Evolutionary conservation across 2,113 vertebrate genomes (phyloP), one percentile per base, ranked within the genome.

Genomic region (Columba livia): DNA sequence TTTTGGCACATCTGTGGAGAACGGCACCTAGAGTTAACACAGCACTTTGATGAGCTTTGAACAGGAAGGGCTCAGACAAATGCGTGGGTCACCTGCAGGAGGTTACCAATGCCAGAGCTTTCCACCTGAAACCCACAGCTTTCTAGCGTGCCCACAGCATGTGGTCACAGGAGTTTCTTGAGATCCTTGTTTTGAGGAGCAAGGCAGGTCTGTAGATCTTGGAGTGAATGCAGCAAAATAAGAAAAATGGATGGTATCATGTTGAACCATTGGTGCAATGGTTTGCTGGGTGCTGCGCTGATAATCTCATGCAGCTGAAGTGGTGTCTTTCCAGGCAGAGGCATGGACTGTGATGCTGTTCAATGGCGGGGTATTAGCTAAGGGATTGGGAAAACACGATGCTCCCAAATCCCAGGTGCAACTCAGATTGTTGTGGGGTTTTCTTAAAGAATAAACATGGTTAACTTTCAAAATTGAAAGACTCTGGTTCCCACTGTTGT

Each of bases 101-200:
- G 14, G 20, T 31, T 47, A 53, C 38, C 65, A 56, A 5, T 0
- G 2, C 20, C 67, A 84, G 40, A 78, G 15, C 13, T 79, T 91
- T 81, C 42, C 15, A 1, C 13, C n/a, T 53, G 42, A 60, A 88
- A 10, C 38, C 23, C 10, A 2, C 18, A 66, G 53, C 42, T 71
- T 85, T 71, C 36, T 40, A 62, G 12, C 0, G 0, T 50, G 29
- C 9, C 12, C 28, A 47, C 10, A 32, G 21, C 32, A 11, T 8
- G 8, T 38, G 15, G 47, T 48, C 42, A 48, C 16, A 38, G 58
- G 61, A 70, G 5, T 62, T 73, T 85, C 32, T 61, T 56, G 51
- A 17, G 38, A 31, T 72, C 36, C 18, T 3, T 66, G 31, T 50
- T 90, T 44, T 36, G n/a, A 91, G 48, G 12, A 75, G 11, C 12